phyloP scores from a whole-genome alignment of 35 echinoderm and acorn worm genomes.

The Strongylocentrotus purpuratus region DNA sequence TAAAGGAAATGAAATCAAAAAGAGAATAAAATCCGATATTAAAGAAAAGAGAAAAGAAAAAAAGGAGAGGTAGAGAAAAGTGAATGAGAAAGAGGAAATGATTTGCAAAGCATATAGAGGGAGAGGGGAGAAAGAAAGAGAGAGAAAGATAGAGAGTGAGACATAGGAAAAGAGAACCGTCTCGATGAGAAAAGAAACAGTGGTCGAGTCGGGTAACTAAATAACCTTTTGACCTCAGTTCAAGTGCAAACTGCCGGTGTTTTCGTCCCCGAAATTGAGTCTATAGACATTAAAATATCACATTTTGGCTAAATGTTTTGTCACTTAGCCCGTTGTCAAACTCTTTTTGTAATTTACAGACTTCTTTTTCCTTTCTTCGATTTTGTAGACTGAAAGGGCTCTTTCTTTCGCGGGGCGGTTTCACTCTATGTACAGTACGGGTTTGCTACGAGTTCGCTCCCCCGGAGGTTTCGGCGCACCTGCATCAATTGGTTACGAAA shows the following conservation, averaged over 20 bases:
- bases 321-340: conserved; percentile 42
- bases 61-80: neutral
- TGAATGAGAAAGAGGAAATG: neutral
- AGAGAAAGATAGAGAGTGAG: neutral
- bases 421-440: neutral
- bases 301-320: conserved; percentile 55
- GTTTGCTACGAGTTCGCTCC: conserved; percentile 23
- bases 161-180: neutral
- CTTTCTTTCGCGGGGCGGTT: neutral
- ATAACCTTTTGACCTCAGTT: conserved; percentile 40
- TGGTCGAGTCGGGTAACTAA: conserved; percentile 25
- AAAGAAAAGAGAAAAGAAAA: neutral
- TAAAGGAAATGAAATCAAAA: too few relatives aligned
- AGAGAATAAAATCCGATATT: neutral
- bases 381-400: neutral
- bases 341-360: conserved; percentile 18
- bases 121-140: neutral
- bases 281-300: conserved; percentile 58
- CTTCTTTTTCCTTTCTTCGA: neutral
- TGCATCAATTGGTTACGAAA: conserved; percentile 27
- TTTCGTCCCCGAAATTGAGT: neutral
- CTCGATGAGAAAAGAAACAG: conserved; percentile 32
- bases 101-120: neutral
- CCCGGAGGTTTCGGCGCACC: conserved; percentile 12
- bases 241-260: conserved; percentile 28